phyloP scores from a whole-genome alignment of 2,797 vertebrate genomes.

The Phyllotis vaccarum region DNA sequence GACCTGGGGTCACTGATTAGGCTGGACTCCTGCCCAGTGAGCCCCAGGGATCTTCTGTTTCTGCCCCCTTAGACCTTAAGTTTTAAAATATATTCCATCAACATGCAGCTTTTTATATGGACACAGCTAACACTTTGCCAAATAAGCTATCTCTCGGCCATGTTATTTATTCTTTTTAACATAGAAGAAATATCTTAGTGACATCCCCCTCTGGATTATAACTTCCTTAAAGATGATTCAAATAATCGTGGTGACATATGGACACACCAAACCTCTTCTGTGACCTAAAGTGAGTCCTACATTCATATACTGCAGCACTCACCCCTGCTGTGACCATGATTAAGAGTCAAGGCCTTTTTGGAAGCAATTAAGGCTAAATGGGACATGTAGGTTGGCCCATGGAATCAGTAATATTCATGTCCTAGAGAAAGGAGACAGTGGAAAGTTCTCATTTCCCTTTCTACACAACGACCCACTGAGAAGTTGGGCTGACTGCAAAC shows the following conservation, averaged over 20 bases:
- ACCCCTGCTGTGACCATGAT: background rate
- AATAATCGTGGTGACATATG: background rate
- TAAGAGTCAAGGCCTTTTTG: background rate
- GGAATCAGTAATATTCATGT: background rate
- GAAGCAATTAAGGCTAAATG: background rate
- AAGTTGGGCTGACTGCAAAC: background rate
- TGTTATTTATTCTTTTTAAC: background rate
- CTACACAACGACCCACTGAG: background rate
- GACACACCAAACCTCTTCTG: background rate
- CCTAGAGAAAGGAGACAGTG: background rate
- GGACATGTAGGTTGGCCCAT: background rate
- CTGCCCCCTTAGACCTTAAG: background rate
- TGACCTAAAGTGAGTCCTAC: background rate
- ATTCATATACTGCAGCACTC: background rate
- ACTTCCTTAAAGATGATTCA: slow-evolving; percentile 28
- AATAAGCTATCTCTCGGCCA: background rate
- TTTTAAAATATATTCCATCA: background rate
- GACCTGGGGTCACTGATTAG: background rate
- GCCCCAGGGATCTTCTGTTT: background rate
- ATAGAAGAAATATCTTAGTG: background rate
- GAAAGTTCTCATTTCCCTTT: background rate
- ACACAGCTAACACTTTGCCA: background rate
- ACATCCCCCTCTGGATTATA: background rate
- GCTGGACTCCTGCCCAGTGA: background rate
- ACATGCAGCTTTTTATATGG: background rate